These are phyloP conservation scores for Micronycteris hirsuta DNA, from an alignment of 2,113 vertebrate genomes.

Conservation along the genomic window DNA sequence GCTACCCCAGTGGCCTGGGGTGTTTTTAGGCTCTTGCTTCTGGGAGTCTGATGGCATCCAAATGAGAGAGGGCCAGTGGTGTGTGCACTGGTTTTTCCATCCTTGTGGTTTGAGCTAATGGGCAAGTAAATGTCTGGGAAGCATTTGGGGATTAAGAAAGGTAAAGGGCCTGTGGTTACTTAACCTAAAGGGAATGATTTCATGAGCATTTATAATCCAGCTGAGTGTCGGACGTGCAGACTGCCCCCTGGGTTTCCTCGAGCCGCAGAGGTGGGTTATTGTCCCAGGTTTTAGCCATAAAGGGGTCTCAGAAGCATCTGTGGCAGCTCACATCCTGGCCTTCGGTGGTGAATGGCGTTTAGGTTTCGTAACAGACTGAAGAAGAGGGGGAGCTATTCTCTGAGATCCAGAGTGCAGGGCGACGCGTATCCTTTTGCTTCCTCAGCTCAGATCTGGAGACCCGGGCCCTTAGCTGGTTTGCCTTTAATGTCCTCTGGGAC, in stretches of 20 bases:
- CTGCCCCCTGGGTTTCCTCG: not conserved
- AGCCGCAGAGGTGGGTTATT: not conserved
- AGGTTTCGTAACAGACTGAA: not conserved
- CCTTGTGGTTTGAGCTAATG: not conserved
- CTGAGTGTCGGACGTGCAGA: not conserved
- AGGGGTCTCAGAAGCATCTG: fast-evolving
- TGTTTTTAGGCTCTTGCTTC: not conserved
- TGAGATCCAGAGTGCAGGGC: not conserved
- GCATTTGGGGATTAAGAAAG: not conserved
- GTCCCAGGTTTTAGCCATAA: not conserved
- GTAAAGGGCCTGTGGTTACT: not conserved
- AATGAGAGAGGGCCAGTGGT: not conserved
- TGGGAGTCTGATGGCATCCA: not conserved
- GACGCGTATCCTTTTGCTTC: fast-evolving
- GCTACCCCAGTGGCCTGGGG: not conserved
- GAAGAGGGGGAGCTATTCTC: not conserved
- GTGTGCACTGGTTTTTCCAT: not conserved
- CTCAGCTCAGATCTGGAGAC: not conserved
- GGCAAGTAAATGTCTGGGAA: not conserved
- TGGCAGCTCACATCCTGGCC: too few relatives aligned
- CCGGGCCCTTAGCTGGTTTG: not conserved
- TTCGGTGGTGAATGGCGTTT: not conserved
- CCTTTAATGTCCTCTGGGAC: not conserved
- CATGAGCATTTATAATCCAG: not conserved
- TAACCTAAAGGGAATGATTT: not conserved